Evolutionary conservation across 1,140 invertebrate genomes (phyloP), one percentile per base, ranked within the genome.

Genomic region (Lepidurus apus): DNA sequence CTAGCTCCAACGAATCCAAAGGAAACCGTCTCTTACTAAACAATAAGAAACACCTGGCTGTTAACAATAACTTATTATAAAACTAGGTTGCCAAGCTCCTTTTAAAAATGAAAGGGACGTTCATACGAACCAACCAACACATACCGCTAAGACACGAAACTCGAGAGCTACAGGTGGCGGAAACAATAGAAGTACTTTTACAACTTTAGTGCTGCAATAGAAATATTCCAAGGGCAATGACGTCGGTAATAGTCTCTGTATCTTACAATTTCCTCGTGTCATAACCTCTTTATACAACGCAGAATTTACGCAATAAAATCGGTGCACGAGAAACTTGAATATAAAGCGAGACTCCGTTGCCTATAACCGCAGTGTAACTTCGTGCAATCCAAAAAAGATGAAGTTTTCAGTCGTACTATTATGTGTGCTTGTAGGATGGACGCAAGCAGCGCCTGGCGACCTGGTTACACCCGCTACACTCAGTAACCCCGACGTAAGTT

Each of bases 331-430:
- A 65, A 65, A 17, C 9, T 21, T 65, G 17, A 65, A 65, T 65
- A 65, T 65, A 65, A 65, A 21, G 17, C n/a, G 13, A 65, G 53
- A n/a, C 53, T 65, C 21, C 21, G 6, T 7, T 21, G 17, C 13
- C 53, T 7, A 65, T 6, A 65, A 17, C 21, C 53, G 53, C 53
- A 65, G 53, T 65, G 53, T 65, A 65, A 65, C 53, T 65, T 65
- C 53, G 53, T 65, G 53, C 53, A 65, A 65, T 65, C 53, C 53
- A 65, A 65, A 65, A 65, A 65, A 65, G 4, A 65, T 65, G 53
- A 65, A 65, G 13, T 65, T n/a, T n/a, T 13, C 17, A 21, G 53
- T 65, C 53, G 53, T 65, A 65, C 21, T 65, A 9, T 17, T 65
- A 17, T 65, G 53, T 65, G 17, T 65, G 17, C 9, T 65, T 65